These are phyloP conservation scores for Palythoa grandis DNA, from an alignment of 92 coral and sea anemone species.

Conservation along the genomic window DNA sequence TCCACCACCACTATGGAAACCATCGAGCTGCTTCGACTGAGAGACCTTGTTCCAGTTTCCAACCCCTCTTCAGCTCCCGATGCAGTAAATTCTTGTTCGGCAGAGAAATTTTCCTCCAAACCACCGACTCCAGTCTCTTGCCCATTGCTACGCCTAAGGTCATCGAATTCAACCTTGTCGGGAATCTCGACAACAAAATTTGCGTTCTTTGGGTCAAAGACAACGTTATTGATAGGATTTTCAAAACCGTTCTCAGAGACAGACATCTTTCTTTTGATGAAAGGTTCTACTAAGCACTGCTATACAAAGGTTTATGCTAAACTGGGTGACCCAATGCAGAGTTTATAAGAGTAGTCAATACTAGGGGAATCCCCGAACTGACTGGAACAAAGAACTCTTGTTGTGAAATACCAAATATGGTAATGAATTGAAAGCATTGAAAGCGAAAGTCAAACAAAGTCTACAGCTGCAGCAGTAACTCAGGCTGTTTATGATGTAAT, in stretches of 20 bases:
- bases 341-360: not conserved
- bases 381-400: not conserved
- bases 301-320: too few species aligned
- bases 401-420: not conserved
- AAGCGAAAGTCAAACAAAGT: not conserved
- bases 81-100: not conserved
- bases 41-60: not conserved
- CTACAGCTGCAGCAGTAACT: not conserved
- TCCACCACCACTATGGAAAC: conserved; percentile 47
- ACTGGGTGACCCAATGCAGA: too few species aligned
- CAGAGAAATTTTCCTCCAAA: not conserved
- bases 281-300: not conserved
- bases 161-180: not conserved
- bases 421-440: not conserved
- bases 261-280: conserved; percentile 11
- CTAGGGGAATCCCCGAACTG: conserved; percentile 24
- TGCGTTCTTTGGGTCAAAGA: too few species aligned
- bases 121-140: not conserved
- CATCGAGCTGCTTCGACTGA: conserved; percentile 40
- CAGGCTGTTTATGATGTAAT: not conserved
- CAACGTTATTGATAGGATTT: not conserved
- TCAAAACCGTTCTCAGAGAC: conserved; percentile 8
- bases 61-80: not conserved
- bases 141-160: too few species aligned
- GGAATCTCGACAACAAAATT: not conserved